These are phyloP conservation scores for Gracilinanus agilis DNA, from an alignment of 2,113 vertebrate genomes.

Conservation along the genomic window DNA sequence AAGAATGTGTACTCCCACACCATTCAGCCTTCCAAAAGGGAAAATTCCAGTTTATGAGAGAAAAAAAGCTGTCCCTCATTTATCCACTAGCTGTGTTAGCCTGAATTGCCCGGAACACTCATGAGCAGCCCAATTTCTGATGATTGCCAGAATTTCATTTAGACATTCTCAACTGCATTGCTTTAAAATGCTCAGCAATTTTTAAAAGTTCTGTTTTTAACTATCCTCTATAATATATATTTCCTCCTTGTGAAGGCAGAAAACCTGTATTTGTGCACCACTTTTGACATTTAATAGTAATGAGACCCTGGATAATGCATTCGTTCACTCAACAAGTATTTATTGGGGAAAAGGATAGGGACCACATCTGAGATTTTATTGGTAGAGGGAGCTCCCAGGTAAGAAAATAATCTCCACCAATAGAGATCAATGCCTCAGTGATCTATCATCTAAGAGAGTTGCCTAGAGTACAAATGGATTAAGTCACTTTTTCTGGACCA, in stretches of 20 bases:
- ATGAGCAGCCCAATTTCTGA: conserved; percentile 64
- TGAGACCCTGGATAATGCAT: neutral
- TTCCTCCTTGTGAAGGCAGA: conserved; percentile 8
- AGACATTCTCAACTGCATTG: conserved; percentile 60
- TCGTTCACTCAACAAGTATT: neutral
- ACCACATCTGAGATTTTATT: neutral
- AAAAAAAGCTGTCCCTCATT: conserved; percentile 62
- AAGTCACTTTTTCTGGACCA: neutral
- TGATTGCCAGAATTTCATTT: conserved; percentile 73
- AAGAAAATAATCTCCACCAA: neutral
- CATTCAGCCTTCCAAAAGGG: conserved; percentile 60
- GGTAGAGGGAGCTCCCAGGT: neutral
- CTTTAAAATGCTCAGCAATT: conserved; percentile 78
- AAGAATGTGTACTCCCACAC: conserved; percentile 58
- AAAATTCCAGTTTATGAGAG: conserved; percentile 73
- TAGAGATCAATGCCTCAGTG: neutral
- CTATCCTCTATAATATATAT: conserved; percentile 72
- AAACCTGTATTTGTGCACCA: neutral
- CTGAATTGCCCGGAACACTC: conserved; percentile 64
- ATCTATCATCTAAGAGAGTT: neutral
- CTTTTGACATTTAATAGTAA: neutral
- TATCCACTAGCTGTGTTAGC: conserved; percentile 57
- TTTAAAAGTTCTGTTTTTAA: conserved; percentile 72
- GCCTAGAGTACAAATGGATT: neutral
- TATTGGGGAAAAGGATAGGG: neutral